These are phyloP conservation scores for Thecophora atra DNA, from an alignment of 2,888 invertebrate genomes.

Conservation along the genomic window DNA sequence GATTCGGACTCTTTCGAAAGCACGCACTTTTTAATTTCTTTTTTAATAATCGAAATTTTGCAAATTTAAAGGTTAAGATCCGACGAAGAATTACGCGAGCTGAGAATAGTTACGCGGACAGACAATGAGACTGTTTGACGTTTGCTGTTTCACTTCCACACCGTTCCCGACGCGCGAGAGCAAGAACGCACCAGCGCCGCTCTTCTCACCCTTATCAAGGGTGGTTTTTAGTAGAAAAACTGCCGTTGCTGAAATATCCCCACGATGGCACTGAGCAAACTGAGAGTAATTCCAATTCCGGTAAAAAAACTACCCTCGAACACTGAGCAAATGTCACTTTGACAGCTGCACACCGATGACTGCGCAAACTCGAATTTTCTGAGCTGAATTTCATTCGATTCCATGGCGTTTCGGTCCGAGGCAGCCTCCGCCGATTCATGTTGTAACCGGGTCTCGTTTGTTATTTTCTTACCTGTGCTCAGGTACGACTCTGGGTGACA, in stretches of 20 bases:
- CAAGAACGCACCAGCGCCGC: background rate
- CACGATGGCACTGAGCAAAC: background rate
- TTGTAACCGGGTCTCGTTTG: background rate
- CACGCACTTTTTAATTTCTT: background rate
- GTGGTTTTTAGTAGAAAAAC: background rate
- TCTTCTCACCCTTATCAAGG: background rate
- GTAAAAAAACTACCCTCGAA: background rate
- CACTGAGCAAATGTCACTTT: slow-evolving; percentile 30
- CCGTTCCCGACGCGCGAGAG: background rate
- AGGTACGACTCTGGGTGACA: slow-evolving; percentile 15
- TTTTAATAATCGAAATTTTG: slow-evolving; percentile 1
- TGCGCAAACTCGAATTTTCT: slow-evolving; percentile 6
- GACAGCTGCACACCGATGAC: slow-evolving; percentile 20
- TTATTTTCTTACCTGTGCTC: background rate
- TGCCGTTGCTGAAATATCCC: background rate
- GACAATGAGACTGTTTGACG: slow-evolving; percentile 28
- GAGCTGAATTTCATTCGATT: background rate
- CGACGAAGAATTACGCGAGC: slow-evolving; percentile 26
- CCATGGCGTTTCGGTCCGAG: background rate
- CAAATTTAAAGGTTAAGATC: slow-evolving; percentile 4
- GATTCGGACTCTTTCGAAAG: no score
- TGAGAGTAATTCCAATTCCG: background rate
- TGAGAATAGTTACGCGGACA: slow-evolving; percentile 15
- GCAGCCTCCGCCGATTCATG: no score
- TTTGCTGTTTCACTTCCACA: slow-evolving; percentile 27